Percentiles rank a stretch among this genome's conserved stretches.
Conservation (phyloP, 2,888 invertebrate genomes). For the Hydriomena furcata region DNA sequence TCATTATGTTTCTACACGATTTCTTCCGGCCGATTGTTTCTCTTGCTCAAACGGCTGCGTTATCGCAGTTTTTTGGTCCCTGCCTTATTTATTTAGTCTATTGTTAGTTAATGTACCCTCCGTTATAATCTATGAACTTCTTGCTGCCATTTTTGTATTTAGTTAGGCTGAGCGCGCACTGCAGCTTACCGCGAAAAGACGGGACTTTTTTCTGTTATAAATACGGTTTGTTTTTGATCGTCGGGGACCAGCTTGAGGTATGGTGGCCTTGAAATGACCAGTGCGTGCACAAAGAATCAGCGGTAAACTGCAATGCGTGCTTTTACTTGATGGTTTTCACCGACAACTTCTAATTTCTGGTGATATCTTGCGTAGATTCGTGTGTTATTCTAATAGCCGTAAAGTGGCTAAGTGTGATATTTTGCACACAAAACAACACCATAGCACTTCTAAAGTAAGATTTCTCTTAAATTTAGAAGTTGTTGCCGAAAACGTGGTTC, state of each 20-base stretch:
- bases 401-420: too few species aligned
- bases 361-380: background rate
- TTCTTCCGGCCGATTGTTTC: constrained; percentile 39
- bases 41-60: constrained; percentile 33
- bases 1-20: constrained; percentile 32
- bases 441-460: background rate
- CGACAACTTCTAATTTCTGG: constrained; percentile 8
- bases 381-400: too few species aligned
- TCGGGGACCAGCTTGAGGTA: too few species aligned
- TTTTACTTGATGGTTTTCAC: constrained; percentile 12
- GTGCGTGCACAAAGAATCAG: too few species aligned
- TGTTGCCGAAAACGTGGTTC: constrained; percentile 17
- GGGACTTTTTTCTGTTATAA: too few species aligned
- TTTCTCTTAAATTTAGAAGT: constrained; percentile 15
- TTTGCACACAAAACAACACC: too few species aligned
- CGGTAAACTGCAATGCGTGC: background rate
- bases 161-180: constrained; percentile 14
- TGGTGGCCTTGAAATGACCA: background rate
- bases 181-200: background rate
- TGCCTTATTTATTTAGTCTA: constrained; percentile 61
- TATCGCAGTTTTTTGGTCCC: constrained; percentile 36
- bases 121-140: constrained; percentile 36
- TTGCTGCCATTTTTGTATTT: constrained; percentile 27
- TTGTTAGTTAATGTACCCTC: constrained; percentile 49
- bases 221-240: too few species aligned